These are phyloP conservation scores for Pseudotriccus pelzelni DNA, from an alignment of 2,797 vertebrate genomes.

Conservation along the genomic window DNA sequence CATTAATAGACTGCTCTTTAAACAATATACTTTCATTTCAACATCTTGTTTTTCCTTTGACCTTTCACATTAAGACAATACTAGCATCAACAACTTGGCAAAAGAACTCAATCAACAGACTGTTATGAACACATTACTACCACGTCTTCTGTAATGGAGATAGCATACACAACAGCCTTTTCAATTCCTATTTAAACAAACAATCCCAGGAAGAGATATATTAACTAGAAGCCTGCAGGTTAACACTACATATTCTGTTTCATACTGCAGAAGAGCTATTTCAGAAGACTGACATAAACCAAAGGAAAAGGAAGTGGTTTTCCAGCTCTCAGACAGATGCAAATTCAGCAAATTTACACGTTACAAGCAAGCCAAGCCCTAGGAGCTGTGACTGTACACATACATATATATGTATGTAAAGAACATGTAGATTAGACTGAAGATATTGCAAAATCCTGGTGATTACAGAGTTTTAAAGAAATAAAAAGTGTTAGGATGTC, in stretches of 20 bases:
- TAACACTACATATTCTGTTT: neutral
- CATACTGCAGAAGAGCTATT: neutral
- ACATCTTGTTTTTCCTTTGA: neutral
- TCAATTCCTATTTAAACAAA: conserved; percentile 24
- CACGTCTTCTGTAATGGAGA: neutral
- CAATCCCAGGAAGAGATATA: conserved; percentile 22
- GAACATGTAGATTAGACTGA: neutral
- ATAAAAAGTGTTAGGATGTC: neutral
- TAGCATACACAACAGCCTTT: neutral
- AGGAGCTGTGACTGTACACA: neutral
- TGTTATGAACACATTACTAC: neutral
- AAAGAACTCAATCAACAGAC: neutral
- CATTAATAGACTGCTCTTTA: neutral
- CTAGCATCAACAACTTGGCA: neutral
- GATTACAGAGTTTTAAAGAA: neutral
- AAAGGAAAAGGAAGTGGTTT: conserved; percentile 36
- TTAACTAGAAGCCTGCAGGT: neutral
- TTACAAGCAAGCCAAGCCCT: neutral
- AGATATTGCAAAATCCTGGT: neutral
- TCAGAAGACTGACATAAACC: neutral
- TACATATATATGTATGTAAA: accelerated
- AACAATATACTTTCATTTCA: neutral
- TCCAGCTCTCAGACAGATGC: neutral
- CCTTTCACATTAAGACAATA: neutral
- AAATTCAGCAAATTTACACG: neutral